These are phyloP conservation scores for Therioaphis trifolii DNA, from an alignment of 2,888 invertebrate species.

Conservation along the genomic window DNA sequence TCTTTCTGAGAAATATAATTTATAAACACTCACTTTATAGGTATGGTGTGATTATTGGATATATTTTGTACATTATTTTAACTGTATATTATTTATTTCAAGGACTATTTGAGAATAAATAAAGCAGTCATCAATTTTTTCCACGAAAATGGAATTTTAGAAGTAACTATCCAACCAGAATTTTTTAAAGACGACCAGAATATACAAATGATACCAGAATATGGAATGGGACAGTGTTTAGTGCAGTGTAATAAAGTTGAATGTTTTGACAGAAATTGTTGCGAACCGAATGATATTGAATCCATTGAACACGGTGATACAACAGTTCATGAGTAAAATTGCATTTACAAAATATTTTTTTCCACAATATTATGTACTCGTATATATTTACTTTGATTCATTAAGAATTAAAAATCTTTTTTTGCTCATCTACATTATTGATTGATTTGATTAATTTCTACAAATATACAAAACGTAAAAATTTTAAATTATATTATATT, in stretches of 20 bases:
- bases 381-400: neutral
- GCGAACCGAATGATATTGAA: slow-evolving; percentile 67
- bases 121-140: slow-evolving; percentile 80
- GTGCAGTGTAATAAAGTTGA: slow-evolving; percentile 69
- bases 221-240: slow-evolving; percentile 68
- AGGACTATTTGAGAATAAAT: slow-evolving; percentile 68
- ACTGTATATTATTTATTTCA: slow-evolving; percentile 54
- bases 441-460: slow-evolving; percentile 18
- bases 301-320: neutral
- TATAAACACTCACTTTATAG: too few relatives aligned
- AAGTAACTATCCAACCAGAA: slow-evolving; percentile 89
- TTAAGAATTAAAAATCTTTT: neutral
- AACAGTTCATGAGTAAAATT: slow-evolving; percentile 5
- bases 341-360: neutral
- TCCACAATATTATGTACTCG: neutral
- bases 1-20: too few relatives aligned
- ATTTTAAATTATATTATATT: slow-evolving; percentile 16
- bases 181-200: slow-evolving; percentile 71
- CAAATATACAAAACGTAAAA: slow-evolving; percentile 9
- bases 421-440: slow-evolving; percentile 25
- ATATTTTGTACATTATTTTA: too few relatives aligned
- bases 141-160: slow-evolving; percentile 82
- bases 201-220: slow-evolving; percentile 64
- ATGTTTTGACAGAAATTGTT: slow-evolving; percentile 70
- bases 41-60: too few relatives aligned